Base-by-base conservation (phyloP, 2,113 vertebrate genomes). In the Raja brachyura region DNA sequence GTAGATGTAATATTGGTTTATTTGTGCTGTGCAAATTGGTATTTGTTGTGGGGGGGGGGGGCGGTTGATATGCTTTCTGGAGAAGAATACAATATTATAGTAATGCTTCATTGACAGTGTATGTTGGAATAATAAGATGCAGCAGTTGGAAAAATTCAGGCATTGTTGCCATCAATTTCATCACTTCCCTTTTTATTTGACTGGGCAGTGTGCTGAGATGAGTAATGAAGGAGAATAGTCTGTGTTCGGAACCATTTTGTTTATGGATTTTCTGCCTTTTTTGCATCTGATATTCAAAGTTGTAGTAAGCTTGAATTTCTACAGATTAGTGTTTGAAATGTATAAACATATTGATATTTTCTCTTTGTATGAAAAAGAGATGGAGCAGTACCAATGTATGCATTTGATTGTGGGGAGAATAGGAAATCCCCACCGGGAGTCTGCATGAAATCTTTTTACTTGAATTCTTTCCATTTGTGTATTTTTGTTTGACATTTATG, bases 181-280 rank as follows among this genome's bases (percentile, higher is more conserved):
- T 73, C 66, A 92, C 90, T 92, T 92, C 90, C 90, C 68, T 92
- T 70, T 85, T 70, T 63, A 39, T 39, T 39, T 33, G 63, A 70
- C 66, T 90, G 88, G 78, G 88, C 88, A 70, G 66, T 73, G 16
- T 73, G 73, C 33, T 92, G 90, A 92, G 20, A 92, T 92, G 90
- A 92, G 66, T 92, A 92, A 92, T 92, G 18, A 9, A 25, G 90
- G 18, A 48, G 31, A 68, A 92, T 39, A 9, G 33, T 54, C 68
- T 28, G 4, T 70, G n/a, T 70, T 90, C 86, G 68, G 66, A 92
- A 54, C 66, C 63, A 70, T 92, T 66, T 92, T 92, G 85, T 28
- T 48, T 6, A 92, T 70, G 22, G 39, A 73, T 92, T 70, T 92
- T 31, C 33, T 73, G 88, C 33, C 85, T 68, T 68, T 22, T 85